These are phyloP conservation scores for Oncorhynchus keta DNA, from an alignment of 2,113 vertebrate species.

Conservation along the genomic window DNA sequence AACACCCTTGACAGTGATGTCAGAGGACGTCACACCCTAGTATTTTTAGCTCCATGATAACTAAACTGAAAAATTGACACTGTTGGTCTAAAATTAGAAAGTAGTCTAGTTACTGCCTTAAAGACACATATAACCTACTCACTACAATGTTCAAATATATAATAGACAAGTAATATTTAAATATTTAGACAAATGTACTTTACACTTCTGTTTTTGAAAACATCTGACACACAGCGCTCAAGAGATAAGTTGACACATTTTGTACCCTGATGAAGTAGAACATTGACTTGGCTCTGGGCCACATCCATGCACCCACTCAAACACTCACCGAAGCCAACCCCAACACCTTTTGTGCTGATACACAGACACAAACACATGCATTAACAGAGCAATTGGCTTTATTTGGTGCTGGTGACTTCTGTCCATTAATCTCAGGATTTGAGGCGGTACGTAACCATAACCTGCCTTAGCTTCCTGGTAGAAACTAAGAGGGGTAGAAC, in stretches of 20 bases:
- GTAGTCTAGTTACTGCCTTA: slow-evolving; percentile 35
- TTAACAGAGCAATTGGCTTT: background rate
- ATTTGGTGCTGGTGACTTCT: background rate
- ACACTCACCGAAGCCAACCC: slow-evolving; percentile 10
- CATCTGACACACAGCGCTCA: background rate
- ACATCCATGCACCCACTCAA: slow-evolving; percentile 13
- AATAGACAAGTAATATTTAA: background rate
- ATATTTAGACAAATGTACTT: background rate
- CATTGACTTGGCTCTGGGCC: slow-evolving; percentile 25
- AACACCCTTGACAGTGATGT: slow-evolving; percentile 28
- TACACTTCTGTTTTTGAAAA: background rate
- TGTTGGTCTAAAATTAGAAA: slow-evolving; percentile 60
- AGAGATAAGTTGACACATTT: slow-evolving; percentile 1
- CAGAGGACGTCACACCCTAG: slow-evolving; percentile 6
- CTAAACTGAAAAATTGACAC: slow-evolving; percentile 50
- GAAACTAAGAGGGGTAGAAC: background rate
- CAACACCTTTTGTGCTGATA: slow-evolving; percentile 4
- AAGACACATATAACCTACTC: slow-evolving; percentile 39
- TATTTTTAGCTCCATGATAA: slow-evolving; percentile 47
- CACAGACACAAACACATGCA: background rate
- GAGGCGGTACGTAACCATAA: slow-evolving; percentile 1
- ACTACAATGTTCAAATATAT: slow-evolving; percentile 12
- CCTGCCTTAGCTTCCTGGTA: background rate
- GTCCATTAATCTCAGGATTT: background rate
- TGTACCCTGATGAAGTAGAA: slow-evolving; percentile 12